Conservation (phyloP, 2,888 invertebrate genomes). For the Autographa gamma region DNA sequence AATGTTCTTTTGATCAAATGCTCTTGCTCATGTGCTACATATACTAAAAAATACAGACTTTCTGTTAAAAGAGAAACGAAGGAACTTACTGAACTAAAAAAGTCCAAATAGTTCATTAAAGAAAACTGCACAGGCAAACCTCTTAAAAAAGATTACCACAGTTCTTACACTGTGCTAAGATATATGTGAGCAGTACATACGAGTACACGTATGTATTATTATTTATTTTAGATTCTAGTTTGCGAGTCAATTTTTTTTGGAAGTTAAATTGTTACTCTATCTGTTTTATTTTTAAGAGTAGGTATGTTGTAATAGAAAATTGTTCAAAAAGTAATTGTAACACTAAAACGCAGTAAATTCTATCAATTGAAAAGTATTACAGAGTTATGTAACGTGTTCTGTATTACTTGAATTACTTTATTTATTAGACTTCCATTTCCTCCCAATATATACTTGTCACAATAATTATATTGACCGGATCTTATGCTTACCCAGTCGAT, state of each 20-base stretch:
- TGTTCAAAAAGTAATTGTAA: background rate
- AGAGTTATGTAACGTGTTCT: background rate
- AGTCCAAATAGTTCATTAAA: no score
- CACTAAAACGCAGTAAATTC: background rate
- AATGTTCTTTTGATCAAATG: no score
- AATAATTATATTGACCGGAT: constrained; percentile 1
- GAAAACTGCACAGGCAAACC: no score
- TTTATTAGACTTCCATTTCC: background rate
- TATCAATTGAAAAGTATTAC: background rate
- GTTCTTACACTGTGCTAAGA: no score
- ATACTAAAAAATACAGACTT: no score
- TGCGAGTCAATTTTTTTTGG: background rate
- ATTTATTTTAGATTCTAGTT: background rate
- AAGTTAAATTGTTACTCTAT: background rate
- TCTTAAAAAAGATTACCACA: no score
- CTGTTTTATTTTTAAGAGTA: background rate
- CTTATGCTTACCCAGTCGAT: background rate
- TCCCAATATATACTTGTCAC: constrained; percentile 1
- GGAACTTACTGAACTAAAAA: no score
- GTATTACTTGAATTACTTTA: background rate
- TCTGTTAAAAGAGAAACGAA: no score
- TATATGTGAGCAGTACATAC: no score
- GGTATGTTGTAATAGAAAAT: constrained; percentile 4
- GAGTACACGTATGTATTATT: no score
- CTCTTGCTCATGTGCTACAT: no score